A percentile compares a stretch with the other conserved stretches of the same genome.
These are phyloP conservation scores for Hemistola chrysoprasaria DNA, from an alignment of 2,888 invertebrate species.

Conservation along the genomic window DNA sequence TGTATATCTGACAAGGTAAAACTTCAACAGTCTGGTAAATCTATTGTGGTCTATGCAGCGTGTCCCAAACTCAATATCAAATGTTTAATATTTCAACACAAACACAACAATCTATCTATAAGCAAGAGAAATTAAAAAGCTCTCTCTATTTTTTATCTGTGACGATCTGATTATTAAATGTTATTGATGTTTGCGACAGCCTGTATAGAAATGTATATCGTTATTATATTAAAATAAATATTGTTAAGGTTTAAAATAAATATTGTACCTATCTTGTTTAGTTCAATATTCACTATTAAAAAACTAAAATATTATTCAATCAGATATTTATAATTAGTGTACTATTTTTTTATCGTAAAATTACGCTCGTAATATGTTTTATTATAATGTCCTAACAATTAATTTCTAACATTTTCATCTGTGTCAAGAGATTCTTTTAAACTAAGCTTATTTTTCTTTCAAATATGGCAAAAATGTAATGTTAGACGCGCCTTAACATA, in stretches of 20 bases:
- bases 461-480: conserved; percentile 52
- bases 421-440: conserved; percentile 56
- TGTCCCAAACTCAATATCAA: conserved; percentile 5
- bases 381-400: conserved; percentile 41
- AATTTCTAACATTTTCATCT: conserved; percentile 51
- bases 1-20: conserved; percentile 26
- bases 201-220: conserved; percentile 1
- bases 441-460: conserved; percentile 49
- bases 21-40: conserved; percentile 30
- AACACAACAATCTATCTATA: too few relatives aligned
- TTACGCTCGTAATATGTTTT: conserved; percentile 8
- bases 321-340: background rate
- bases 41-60: conserved; percentile 12
- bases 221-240: too few relatives aligned
- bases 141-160: too few relatives aligned
- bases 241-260: too few relatives aligned
- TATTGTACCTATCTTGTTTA: too few relatives aligned
- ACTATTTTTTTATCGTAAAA: conserved; percentile 15
- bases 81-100: too few relatives aligned
- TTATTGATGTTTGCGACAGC: conserved; percentile 1
- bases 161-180: too few relatives aligned
- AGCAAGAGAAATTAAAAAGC: too few relatives aligned
- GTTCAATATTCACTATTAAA: too few relatives aligned
- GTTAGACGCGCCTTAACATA: conserved; percentile 64
- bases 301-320: too few relatives aligned